Percentiles rank a stretch among this genome's conserved stretches.
Conservation (phyloP, 2,113 vertebrate species). For the Cariama cristata region DNA sequence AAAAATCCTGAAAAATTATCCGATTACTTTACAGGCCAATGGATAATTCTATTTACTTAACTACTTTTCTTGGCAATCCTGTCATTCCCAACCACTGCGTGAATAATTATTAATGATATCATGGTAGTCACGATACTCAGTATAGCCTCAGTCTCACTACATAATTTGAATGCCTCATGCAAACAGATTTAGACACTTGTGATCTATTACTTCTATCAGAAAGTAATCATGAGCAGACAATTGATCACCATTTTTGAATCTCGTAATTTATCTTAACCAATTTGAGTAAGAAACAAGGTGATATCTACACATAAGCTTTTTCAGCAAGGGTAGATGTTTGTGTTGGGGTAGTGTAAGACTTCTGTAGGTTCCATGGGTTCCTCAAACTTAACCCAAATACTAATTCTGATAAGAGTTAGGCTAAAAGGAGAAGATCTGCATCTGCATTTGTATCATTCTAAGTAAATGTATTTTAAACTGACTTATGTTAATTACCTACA, state of each 20-base stretch:
- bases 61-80: conserved; percentile 16
- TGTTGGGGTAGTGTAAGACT: background rate
- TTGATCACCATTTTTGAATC: conserved; percentile 53
- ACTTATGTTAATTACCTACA: background rate
- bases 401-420: background rate
- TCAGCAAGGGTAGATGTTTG: background rate
- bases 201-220: conserved; percentile 62
- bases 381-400: background rate
- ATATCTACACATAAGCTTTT: background rate
- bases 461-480: background rate
- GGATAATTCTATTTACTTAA: conserved; percentile 30
- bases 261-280: background rate
- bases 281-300: background rate
- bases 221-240: conserved; percentile 69
- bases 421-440: background rate
- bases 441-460: background rate
- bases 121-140: background rate
- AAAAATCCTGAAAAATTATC: conserved; percentile 40
- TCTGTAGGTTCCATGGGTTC: background rate
- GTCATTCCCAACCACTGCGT: background rate
- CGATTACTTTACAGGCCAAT: conserved; percentile 4
- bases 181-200: conserved; percentile 35
- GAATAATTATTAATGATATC: conserved; percentile 8
- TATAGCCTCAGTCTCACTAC: background rate
- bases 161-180: conserved; percentile 33